Evolutionary conservation across 1,140 invertebrate species (phyloP).

Genomic region (Drosophila sturtevanti): DNA sequence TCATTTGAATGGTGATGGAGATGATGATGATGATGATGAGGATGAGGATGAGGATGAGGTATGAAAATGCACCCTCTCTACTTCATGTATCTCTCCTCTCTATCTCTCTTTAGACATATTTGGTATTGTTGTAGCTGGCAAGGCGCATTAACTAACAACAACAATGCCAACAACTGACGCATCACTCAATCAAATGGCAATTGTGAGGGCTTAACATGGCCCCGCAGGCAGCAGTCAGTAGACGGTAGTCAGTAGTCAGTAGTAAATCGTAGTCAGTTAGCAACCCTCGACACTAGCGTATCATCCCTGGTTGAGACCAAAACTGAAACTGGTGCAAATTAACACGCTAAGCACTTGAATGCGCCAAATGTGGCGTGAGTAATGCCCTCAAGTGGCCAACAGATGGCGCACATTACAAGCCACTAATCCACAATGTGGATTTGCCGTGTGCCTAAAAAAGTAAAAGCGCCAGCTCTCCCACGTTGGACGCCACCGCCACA

Average conservation of each 20-base stretch:
- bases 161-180: conserved; percentile 53
- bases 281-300: conserved; percentile 3
- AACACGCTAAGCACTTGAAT: conserved; percentile 80
- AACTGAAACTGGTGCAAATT: conserved; percentile 64
- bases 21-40: conserved; percentile 22
- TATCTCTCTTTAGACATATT: conserved; percentile 10
- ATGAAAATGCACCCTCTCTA: conserved; percentile 59
- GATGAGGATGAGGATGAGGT: conserved; percentile 32
- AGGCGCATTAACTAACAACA: conserved; percentile 41
- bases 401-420: conserved; percentile 75
- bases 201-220: conserved; percentile 73
- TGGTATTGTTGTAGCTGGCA: conserved; percentile 29
- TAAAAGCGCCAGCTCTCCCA: not conserved
- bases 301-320: conserved; percentile 29
- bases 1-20: conserved; percentile 46
- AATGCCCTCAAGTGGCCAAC: conserved; percentile 76
- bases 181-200: conserved; percentile 81
- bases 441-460: conserved; percentile 17
- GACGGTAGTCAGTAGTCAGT: not conserved
- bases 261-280: conserved; percentile 3
- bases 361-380: conserved; percentile 78
- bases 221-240: conserved; percentile 31
- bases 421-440: conserved; percentile 55
- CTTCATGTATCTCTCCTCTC: conserved; percentile 4
- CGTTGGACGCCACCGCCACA: conserved; percentile 7